phyloP scores from a whole-genome alignment of 2,797 vertebrate genomes.

The Tarsius wallacei region DNA sequence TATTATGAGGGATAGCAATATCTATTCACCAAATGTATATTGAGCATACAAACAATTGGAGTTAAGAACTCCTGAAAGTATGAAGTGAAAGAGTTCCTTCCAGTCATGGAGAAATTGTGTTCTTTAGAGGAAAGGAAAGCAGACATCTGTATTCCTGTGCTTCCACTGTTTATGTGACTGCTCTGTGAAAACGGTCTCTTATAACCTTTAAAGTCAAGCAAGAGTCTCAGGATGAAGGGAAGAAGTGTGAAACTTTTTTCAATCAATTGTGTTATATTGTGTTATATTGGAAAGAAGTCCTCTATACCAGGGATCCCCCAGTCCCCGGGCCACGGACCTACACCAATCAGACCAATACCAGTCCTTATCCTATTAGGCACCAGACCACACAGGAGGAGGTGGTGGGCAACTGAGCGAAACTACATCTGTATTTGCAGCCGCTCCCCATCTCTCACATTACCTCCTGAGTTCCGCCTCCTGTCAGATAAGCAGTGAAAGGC shows the following conservation, averaged over 20 bases:
- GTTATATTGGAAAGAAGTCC: neutral
- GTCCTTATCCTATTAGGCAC: no score
- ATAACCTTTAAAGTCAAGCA: slow-evolving; percentile 22
- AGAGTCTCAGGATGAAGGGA: neutral
- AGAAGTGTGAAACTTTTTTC: neutral
- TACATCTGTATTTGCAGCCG: no score
- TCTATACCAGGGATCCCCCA: neutral
- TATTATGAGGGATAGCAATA: neutral
- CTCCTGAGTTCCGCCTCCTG: no score
- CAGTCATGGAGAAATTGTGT: slow-evolving; percentile 33
- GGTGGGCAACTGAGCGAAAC: no score
- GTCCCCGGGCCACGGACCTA: no score
- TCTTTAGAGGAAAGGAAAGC: neutral
- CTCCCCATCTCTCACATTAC: no score
- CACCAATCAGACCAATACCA: no score
- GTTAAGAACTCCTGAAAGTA: neutral
- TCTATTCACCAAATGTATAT: neutral
- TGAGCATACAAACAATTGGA: slow-evolving; percentile 3
- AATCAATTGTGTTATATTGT: neutral
- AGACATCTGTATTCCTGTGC: neutral
- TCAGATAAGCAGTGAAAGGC: no score
- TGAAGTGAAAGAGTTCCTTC: neutral
- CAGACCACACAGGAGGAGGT: no score
- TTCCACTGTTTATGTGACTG: neutral
- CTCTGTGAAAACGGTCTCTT: neutral